Evolutionary conservation across 2,797 vertebrate species (phyloP), one percentile per base, ranked within the genome.

Genomic region (Carapus acus): DNA sequence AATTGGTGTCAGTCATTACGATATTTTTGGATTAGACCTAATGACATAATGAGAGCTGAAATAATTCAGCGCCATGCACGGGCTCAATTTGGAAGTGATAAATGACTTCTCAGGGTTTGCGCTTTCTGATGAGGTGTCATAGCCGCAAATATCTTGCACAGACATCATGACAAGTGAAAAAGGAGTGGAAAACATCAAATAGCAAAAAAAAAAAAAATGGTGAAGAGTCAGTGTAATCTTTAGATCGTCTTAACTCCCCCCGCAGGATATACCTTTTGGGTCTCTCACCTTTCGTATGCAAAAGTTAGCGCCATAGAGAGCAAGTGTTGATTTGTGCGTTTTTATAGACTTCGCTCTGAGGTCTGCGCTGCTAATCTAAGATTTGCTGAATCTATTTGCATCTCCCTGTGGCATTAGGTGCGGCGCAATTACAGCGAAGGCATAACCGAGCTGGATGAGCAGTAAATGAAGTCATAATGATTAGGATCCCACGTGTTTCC

Each of bases 361-460:
- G 17, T 27, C 41, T 80, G 81, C 87, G 89, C 89, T 86, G 85
- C 89, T 87, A 75, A 86, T 85, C 75, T 84, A 80, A 88, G 87
- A 87, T 70, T 12, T 74, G 46, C 77, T 86, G 85, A 91, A 91
- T 90, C 88, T 91, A 89, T 84, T 86, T 84, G 82, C 78, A 79
- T 91, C 88, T 87, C 49, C 65, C 58, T 60, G 63, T 57, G 63
- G 74, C 79, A 82, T 78, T 59, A 43, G 79, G 83, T 74, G 79
- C 84, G 70, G 64, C 76, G 82, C 91, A 86, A 89, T 91, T 88
- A 88, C 80, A 87, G 83, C 85, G 83, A 81, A 84, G 85, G 79
- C 72, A 82, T 86, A 85, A 84, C 83, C 52, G 82, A 85, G 88
- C 81, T 74, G 78, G 85, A 86, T 74, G 74, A 77, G 74, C 67